Conservation (phyloP, 1,140 invertebrate genomes). For the Drosophila elegans region DNA sequence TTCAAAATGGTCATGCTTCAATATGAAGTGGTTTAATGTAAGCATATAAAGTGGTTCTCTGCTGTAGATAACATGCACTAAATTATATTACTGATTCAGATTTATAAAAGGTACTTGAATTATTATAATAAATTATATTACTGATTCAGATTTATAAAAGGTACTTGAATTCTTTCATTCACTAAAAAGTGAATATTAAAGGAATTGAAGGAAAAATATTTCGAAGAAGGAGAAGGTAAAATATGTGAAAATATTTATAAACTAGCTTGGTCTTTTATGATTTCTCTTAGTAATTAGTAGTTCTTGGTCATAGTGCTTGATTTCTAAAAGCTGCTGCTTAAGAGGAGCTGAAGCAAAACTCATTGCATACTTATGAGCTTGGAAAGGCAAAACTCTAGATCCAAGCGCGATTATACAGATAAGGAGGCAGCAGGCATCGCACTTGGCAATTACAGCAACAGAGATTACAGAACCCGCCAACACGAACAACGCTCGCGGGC, state of each 20-base stretch:
- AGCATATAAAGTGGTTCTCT: background rate
- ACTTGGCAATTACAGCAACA: constrained; percentile 55
- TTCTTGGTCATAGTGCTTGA: background rate
- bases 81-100: background rate
- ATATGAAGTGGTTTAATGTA: background rate
- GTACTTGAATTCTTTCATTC: background rate
- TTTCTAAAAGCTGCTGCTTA: background rate
- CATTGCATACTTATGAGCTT: constrained; percentile 36
- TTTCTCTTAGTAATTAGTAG: no score
- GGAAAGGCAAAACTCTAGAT: constrained; percentile 36
- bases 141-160: background rate
- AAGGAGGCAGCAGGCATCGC: constrained; percentile 51
- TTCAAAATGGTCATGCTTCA: constrained; percentile 4
- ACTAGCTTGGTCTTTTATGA: background rate
- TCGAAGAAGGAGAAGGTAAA: background rate
- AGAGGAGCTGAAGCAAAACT: constrained; percentile 21
- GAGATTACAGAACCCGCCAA: constrained; percentile 40
- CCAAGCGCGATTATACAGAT: constrained; percentile 41
- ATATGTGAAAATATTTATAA: no score
- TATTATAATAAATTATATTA: background rate
- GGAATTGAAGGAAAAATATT: background rate
- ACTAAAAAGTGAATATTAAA: background rate
- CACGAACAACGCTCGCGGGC: constrained; percentile 33
- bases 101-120: background rate
- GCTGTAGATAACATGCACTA: background rate